A percentile compares a stretch with the other conserved stretches of the same genome.
Conservation (phyloP, 1,140 invertebrate genomes). For the Manduca sexta region DNA sequence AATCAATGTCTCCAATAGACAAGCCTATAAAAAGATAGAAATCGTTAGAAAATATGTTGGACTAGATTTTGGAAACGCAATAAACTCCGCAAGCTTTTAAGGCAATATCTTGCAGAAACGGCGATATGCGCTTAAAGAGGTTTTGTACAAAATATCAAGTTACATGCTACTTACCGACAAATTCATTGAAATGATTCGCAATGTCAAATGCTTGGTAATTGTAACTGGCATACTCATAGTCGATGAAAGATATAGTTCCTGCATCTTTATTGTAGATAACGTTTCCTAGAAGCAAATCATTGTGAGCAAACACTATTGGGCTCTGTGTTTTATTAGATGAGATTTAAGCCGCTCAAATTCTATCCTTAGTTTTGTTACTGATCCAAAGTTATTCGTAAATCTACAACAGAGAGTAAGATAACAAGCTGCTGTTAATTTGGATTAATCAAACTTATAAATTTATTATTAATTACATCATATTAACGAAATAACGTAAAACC, state of each 20-base stretch:
- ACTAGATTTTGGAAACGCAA: too few species aligned
- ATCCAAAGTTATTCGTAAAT: slow-evolving; percentile 79
- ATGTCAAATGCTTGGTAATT: slow-evolving; percentile 98
- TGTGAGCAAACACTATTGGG: slow-evolving; percentile 97
- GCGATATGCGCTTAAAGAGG: too few species aligned
- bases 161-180: slow-evolving; percentile 82
- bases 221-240: slow-evolving; percentile 96
- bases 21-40: slow-evolving; percentile 75
- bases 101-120: too few species aligned
- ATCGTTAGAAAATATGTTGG: too few species aligned
- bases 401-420: slow-evolving; percentile 70
- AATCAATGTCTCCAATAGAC: slow-evolving; percentile 80
- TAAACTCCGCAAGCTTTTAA: too few species aligned
- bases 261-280: slow-evolving; percentile 87
- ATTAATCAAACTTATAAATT: slow-evolving; percentile 12
- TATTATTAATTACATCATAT: slow-evolving; percentile 13
- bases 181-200: slow-evolving; percentile 98
- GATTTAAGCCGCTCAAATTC: slow-evolving; percentile 82
- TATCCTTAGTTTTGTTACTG: slow-evolving; percentile 77
- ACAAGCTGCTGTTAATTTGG: neutral
- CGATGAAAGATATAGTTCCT: slow-evolving; percentile 91
- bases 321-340: slow-evolving; percentile 78
- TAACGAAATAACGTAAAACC: neutral
- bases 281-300: slow-evolving; percentile 96
- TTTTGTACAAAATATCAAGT: neutral